phyloP scores from a whole-genome alignment of 2,888 invertebrate genomes.

The Cerastis leucographa region DNA sequence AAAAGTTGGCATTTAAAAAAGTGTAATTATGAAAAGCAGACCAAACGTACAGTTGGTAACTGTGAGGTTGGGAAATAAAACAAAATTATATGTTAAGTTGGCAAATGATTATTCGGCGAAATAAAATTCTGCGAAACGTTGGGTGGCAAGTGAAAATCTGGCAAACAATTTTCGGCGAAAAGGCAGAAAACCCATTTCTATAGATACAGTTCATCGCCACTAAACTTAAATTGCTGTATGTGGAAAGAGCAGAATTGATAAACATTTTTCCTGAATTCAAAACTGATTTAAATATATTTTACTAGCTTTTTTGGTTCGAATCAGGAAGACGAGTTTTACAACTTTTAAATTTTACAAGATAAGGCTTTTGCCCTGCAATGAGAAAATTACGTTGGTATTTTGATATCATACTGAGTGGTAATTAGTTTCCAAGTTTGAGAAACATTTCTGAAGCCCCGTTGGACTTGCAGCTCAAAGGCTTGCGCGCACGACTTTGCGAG shows the following conservation, averaged over 20 bases:
- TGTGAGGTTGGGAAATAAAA: too few relatives aligned
- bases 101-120: too few relatives aligned
- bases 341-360: constrained; percentile 6
- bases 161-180: too few relatives aligned
- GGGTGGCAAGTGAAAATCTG: too few relatives aligned
- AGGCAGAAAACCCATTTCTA: too few relatives aligned
- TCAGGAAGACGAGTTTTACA: constrained; percentile 24
- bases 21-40: too few relatives aligned
- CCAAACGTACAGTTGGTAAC: too few relatives aligned
- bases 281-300: constrained; percentile 22
- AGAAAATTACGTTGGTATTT: constrained; percentile 43
- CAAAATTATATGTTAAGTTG: too few relatives aligned
- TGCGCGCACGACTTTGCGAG: constrained; percentile 63
- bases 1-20: too few relatives aligned
- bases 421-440: constrained; percentile 63
- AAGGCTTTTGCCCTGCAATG: constrained; percentile 23
- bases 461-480: constrained; percentile 50
- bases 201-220: background rate
- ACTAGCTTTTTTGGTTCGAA: constrained; percentile 8
- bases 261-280: constrained; percentile 27
- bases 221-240: background rate
- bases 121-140: too few relatives aligned
- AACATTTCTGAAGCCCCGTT: constrained; percentile 61
- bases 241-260: background rate
- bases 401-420: constrained; percentile 41